Evolutionary conservation across 2,797 vertebrate genomes (phyloP).

Genomic region (Xyrichtys novacula): DNA sequence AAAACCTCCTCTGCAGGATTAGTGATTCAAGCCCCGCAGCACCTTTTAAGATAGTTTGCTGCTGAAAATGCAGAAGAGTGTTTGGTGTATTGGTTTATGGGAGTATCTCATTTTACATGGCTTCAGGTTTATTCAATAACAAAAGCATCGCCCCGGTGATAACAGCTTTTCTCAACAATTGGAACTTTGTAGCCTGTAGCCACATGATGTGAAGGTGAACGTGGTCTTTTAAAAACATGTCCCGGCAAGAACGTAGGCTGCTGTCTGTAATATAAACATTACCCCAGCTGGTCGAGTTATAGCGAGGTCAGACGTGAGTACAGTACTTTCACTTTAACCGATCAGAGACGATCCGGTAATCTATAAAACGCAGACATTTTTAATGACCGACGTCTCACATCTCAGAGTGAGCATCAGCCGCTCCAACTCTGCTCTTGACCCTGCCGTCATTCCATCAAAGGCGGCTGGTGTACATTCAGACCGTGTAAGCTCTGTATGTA

Average conservation of each 20-base stretch:
- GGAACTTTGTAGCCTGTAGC: conserved; percentile 44
- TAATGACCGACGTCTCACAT: conserved; percentile 1
- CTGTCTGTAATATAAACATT: conserved; percentile 20
- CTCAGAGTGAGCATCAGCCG: background rate
- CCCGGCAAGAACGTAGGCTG: conserved; percentile 45
- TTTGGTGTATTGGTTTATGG: conserved; percentile 33
- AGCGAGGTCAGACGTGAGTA: conserved; percentile 7
- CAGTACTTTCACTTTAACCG: background rate
- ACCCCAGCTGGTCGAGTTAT: conserved; percentile 1
- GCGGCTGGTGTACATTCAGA: conserved; percentile 10
- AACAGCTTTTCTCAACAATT: conserved; percentile 40
- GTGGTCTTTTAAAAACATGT: conserved; percentile 29
- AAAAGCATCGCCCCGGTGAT: conserved; percentile 46
- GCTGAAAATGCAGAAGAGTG: conserved; percentile 2
- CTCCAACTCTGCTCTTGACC: background rate
- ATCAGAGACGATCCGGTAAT: conserved; percentile 2
- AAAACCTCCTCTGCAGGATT: conserved; percentile 43
- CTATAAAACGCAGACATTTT: background rate
- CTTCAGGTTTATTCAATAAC: conserved; percentile 59
- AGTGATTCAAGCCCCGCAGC: conserved; percentile 59
- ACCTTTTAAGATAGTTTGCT: conserved; percentile 4
- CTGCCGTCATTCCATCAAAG: conserved; percentile 19
- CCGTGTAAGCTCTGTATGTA: conserved; percentile 39
- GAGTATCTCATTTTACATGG: conserved; percentile 53
- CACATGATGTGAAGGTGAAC: conserved; percentile 37